Evolutionary conservation across 1,140 invertebrate genomes (phyloP).

Genomic region (Solenopsis invicta): DNA sequence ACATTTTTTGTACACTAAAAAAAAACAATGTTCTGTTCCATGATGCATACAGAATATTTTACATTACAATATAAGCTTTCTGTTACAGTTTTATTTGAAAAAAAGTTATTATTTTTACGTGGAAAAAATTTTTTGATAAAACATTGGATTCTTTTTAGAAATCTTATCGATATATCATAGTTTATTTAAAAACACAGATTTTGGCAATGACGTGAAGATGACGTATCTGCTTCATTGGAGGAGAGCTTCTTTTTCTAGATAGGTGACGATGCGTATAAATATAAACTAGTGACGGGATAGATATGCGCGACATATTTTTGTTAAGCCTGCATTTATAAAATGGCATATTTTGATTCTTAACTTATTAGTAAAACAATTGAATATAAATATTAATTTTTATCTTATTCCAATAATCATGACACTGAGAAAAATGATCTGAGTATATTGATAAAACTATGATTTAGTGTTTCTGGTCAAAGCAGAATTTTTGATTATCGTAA

Average conservation of each 20-base stretch:
- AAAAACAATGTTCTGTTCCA: not conserved
- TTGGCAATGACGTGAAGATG: slow-evolving; percentile 30
- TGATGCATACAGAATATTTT: not conserved
- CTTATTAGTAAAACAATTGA: slow-evolving; percentile 1
- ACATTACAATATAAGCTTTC: not conserved
- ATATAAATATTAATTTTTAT: not conserved
- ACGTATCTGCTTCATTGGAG: slow-evolving; percentile 34
- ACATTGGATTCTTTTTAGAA: not conserved
- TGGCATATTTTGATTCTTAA: slow-evolving; percentile 1
- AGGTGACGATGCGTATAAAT: slow-evolving; percentile 58
- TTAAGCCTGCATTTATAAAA: not conserved
- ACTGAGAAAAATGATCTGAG: too few species aligned
- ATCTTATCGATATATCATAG: slow-evolving; percentile 4
- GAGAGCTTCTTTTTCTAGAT: slow-evolving; percentile 60
- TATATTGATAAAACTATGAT: too few species aligned
- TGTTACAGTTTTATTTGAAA: not conserved
- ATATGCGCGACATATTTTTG: slow-evolving; percentile 37
- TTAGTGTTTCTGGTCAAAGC: too few species aligned
- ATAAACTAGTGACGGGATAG: slow-evolving; percentile 45
- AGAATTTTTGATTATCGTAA: too few species aligned
- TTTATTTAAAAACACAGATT: slow-evolving; percentile 37
- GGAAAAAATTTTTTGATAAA: not conserved
- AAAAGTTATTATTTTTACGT: not conserved
- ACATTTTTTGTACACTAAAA: not conserved
- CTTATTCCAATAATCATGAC: not conserved